Base-by-base conservation (phyloP, 2,797 vertebrate species). In the Clarias platycephalus region DNA sequence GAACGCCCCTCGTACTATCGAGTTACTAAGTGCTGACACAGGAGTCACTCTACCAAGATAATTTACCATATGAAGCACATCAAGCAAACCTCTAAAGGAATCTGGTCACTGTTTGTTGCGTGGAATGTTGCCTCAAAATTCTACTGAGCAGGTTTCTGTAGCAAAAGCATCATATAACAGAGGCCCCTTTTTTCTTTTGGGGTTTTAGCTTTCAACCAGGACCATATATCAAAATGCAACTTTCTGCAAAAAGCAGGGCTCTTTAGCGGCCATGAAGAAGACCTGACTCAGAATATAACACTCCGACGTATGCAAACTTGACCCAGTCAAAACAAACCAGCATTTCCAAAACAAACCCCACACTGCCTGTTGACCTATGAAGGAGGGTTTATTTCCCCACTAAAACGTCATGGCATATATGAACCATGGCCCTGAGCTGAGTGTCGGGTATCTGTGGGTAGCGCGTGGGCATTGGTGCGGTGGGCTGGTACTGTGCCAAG, bases 261-360 rank as follows among this genome's bases (percentile, higher is more conserved):
- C 60, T 71, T 62, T 49, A 78, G 57, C 16, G 24, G 20, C 31
- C n/a, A n/a, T 18, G 20, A 44, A 67, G 57, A 57, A 82, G 74
- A 55, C 74, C 37, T 78, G 63, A 80, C 79, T 76, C 62, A 44
- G 62, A 66, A 75, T 58, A 67, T 58, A 75, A 49, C 63, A 60
- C 63, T 66, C 71, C 63, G 40, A 72, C 67, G 37, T 76, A 60
- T 40, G 57, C 81, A 83, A 74, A 79, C 28, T 26, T 16, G 12
- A 40, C 58, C 57, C 67, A 79, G 66, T 86, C 85, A 83, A 80
- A 86, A 79, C 81, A 86, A 86, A 83, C 75, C 58, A 24, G 26
- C 49, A 28, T 71, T 68, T 62, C 60, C 18, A 60, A 82, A 78
- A 70, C 34, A 67, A 64, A 64, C n/a, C 58, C 58, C 79, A 71